These are phyloP conservation scores for Sphaerophoria rueppellii DNA, from an alignment of 2,888 invertebrate species.

Conservation along the genomic window DNA sequence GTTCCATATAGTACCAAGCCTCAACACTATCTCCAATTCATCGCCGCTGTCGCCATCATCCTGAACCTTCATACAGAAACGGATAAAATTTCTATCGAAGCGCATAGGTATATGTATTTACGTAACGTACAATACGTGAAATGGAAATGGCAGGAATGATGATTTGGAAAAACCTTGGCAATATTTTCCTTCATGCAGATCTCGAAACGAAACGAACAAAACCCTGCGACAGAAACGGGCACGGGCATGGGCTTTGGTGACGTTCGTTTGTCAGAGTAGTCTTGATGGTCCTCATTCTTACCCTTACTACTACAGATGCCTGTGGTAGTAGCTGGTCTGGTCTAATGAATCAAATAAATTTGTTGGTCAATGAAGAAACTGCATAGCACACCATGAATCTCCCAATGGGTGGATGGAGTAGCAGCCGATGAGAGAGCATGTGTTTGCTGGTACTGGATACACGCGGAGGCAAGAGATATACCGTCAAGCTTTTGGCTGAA, in stretches of 20 bases:
- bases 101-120: constrained; percentile 25
- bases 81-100: constrained; percentile 72
- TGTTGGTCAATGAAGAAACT: constrained; percentile 82
- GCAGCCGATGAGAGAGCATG: constrained; percentile 50
- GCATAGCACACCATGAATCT: constrained; percentile 78
- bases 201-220: constrained; percentile 28
- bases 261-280: constrained; percentile 59
- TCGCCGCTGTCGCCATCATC: constrained; percentile 39
- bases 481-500: constrained; percentile 34
- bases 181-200: constrained; percentile 65
- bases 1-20: constrained; percentile 65
- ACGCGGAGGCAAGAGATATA: constrained; percentile 9
- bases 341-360: constrained; percentile 82
- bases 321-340: constrained; percentile 66
- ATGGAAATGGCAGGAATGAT: constrained; percentile 52
- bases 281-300: constrained; percentile 21
- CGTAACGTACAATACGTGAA: background rate
- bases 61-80: constrained; percentile 59
- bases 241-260: constrained; percentile 4
- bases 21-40: constrained; percentile 48
- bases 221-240: background rate
- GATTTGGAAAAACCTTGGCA: constrained; percentile 71
- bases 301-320: background rate
- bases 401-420: constrained; percentile 58
- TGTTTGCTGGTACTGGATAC: constrained; percentile 55